phyloP scores from a whole-genome alignment of 2,888 invertebrate species.

The Drosophila dives region DNA sequence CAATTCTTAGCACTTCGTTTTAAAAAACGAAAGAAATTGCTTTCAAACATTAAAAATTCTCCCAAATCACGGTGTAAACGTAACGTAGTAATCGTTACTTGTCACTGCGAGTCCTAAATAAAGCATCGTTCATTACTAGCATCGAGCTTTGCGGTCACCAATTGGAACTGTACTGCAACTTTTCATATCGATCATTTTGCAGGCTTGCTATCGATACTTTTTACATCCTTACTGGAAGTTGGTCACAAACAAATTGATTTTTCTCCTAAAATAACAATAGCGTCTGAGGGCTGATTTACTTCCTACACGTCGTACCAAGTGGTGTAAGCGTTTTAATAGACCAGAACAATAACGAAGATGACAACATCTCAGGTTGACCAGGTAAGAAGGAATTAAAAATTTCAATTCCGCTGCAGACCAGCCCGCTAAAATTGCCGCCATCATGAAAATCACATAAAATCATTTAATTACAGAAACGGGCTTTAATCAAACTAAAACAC shows the following conservation, averaged over 20 bases:
- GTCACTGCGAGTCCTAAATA: neutral
- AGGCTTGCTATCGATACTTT: slow-evolving; percentile 41
- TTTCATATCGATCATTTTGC: slow-evolving; percentile 31
- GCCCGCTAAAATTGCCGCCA: slow-evolving; percentile 39
- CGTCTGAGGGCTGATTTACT: slow-evolving; percentile 1
- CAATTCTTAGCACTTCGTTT: neutral
- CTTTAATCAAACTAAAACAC: slow-evolving; percentile 89
- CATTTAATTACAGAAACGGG: slow-evolving; percentile 87
- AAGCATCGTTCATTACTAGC: neutral
- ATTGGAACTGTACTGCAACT: slow-evolving; percentile 2
- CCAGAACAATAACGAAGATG: slow-evolving; percentile 46
- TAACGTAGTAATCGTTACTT: neutral
- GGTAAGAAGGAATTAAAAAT: slow-evolving; percentile 39
- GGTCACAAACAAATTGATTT: slow-evolving; percentile 57
- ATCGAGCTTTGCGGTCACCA: neutral
- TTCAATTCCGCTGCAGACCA: neutral
- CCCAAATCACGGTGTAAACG: neutral
- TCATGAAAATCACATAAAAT: slow-evolving; percentile 23
- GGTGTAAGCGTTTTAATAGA: neutral
- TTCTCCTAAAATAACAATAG: slow-evolving; percentile 49
- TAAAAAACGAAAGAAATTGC: neutral
- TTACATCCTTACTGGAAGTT: slow-evolving; percentile 46
- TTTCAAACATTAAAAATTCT: neutral
- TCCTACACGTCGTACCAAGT: neutral
- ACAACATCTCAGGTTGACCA: slow-evolving; percentile 70